Conservation (phyloP, 2,888 invertebrate genomes). For the Zaprionus obscuricornis region DNA sequence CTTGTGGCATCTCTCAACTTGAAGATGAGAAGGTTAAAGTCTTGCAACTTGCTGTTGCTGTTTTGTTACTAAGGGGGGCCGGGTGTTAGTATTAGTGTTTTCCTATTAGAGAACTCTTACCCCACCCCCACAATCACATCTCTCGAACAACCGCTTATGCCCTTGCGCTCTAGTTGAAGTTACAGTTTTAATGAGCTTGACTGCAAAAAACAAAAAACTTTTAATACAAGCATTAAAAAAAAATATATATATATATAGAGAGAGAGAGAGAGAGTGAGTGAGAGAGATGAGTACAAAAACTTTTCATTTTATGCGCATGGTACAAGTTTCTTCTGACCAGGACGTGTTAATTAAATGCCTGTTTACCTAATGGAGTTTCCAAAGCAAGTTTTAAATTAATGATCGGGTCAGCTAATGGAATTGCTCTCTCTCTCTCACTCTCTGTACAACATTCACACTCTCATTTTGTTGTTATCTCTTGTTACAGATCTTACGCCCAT, state of each 20-base stretch:
- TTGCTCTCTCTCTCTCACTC: background rate
- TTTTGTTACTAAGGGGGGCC: too few species aligned
- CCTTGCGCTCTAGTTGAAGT: too few species aligned
- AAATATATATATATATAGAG: slow-evolving; percentile 15
- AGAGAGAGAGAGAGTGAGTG: slow-evolving; percentile 25
- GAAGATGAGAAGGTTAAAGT: background rate
- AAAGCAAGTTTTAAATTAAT: slow-evolving; percentile 69
- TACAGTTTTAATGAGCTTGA: too few species aligned
- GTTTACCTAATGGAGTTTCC: slow-evolving; percentile 74
- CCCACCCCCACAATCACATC: background rate
- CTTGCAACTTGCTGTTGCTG: slow-evolving; percentile 23
- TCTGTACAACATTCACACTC: background rate
- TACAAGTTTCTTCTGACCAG: slow-evolving; percentile 56
- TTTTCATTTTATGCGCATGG: slow-evolving; percentile 64
- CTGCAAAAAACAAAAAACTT: slow-evolving; percentile 42
- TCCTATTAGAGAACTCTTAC: slow-evolving; percentile 36
- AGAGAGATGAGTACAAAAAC: slow-evolving; percentile 34
- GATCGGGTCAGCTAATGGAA: slow-evolving; percentile 54
- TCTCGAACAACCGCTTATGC: too few species aligned
- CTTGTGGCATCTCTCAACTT: background rate
- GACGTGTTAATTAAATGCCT: slow-evolving; percentile 76
- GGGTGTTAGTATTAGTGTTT: slow-evolving; percentile 35
- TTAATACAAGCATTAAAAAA: slow-evolving; percentile 24
- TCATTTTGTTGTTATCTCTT: background rate
- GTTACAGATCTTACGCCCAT: slow-evolving; percentile 82